Percentiles rank a stretch among this genome's conserved stretches.
These are phyloP conservation scores for Drosophila anceps DNA, from an alignment of 2,888 invertebrate species.

Conservation along the genomic window DNA sequence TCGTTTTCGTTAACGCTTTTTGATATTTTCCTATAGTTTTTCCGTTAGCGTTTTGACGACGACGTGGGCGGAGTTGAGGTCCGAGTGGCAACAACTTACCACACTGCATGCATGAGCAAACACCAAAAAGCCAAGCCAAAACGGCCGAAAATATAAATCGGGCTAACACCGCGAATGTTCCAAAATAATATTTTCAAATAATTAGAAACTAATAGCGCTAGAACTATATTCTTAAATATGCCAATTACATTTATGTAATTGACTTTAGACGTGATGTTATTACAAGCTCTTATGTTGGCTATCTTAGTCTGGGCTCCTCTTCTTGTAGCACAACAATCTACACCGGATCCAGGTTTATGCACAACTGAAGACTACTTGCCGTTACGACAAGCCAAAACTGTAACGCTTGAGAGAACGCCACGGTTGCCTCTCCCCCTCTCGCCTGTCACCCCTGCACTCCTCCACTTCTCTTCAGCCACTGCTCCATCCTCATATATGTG, in stretches of 20 bases:
- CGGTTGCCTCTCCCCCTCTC: constrained; percentile 34
- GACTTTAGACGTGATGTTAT: neutral
- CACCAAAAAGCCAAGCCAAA: constrained; percentile 28
- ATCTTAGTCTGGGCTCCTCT: constrained; percentile 11
- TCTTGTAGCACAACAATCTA: constrained; percentile 41
- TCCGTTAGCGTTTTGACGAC: constrained; percentile 21
- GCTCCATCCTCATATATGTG: constrained; percentile 13
- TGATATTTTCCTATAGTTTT: constrained; percentile 1
- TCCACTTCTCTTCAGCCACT: neutral
- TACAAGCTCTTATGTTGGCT: neutral
- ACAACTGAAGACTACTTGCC: constrained; percentile 76
- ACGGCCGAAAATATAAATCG: constrained; percentile 14
- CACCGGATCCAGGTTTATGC: constrained; percentile 61
- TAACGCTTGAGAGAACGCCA: constrained; percentile 78
- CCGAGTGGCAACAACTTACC: constrained; percentile 60
- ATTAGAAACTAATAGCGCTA: neutral
- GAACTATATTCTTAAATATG: neutral
- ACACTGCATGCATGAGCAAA: constrained; percentile 66
- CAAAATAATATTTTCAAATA: constrained; percentile 9
- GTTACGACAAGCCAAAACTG: constrained; percentile 72
- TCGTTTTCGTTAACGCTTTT: constrained; percentile 36
- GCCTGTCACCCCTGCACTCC: constrained; percentile 1
- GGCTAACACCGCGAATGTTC: neutral
- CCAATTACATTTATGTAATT: neutral
- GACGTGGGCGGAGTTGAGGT: constrained; percentile 36